A percentile compares a stretch with the other conserved stretches of the same genome.
Conservation (phyloP, 2,888 invertebrate genomes). For the Epistrophe eligans region DNA sequence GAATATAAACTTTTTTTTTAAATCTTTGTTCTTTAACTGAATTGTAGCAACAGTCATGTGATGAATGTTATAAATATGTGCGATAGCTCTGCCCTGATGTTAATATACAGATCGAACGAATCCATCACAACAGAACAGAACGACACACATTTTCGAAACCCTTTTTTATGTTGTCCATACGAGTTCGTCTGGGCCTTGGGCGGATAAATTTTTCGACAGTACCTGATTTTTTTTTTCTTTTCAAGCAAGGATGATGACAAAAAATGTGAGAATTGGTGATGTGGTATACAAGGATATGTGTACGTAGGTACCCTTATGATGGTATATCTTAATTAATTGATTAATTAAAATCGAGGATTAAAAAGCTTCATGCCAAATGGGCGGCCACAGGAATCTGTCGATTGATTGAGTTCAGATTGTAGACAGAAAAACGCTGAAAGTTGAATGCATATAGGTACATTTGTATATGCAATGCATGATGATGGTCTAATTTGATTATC, state of each 20-base stretch:
- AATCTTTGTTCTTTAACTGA: conserved; percentile 46
- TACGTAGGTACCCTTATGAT: neutral
- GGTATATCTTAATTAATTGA: conserved; percentile 67
- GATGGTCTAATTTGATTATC: conserved; percentile 55
- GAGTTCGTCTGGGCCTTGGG: neutral
- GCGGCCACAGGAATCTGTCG: conserved; percentile 59
- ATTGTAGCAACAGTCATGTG: conserved; percentile 38
- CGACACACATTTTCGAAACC: conserved; percentile 20
- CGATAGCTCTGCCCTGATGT: conserved; percentile 28
- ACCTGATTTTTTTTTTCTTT: neutral
- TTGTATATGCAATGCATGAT: too few relatives aligned
- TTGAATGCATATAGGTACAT: neutral
- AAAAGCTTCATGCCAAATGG: conserved; percentile 58
- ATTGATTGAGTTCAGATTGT: conserved; percentile 48
- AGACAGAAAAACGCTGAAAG: conserved; percentile 45
- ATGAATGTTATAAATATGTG: conserved; percentile 21
- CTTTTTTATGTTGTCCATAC: neutral
- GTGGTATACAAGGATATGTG: neutral
- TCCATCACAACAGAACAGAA: conserved; percentile 43
- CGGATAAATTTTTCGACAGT: neutral
- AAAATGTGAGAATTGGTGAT: conserved; percentile 43
- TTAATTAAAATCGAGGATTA: conserved; percentile 72
- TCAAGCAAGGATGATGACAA: conserved; percentile 13
- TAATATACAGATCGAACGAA: conserved; percentile 50
- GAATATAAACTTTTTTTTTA: conserved; percentile 41